Percentiles rank a stretch among this genome's conserved stretches.
These are phyloP conservation scores for Bellardia bayeri DNA, from an alignment of 2,888 invertebrate genomes.

Conservation along the genomic window DNA sequence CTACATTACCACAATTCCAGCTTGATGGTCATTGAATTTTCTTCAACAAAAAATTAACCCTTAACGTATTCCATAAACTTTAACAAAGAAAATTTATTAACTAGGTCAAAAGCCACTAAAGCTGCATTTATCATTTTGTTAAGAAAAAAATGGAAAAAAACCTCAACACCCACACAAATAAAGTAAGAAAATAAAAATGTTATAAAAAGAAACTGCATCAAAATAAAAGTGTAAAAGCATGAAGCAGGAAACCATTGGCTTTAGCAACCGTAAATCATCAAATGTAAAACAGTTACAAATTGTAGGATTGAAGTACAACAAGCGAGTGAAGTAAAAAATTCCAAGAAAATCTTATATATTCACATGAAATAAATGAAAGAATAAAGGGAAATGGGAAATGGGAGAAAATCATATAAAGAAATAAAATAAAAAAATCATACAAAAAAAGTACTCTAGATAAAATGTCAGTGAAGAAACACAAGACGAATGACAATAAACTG, in stretches of 20 bases:
- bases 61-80: slow-evolving; percentile 75
- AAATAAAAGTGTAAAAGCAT: slow-evolving; percentile 50
- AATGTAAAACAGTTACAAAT: slow-evolving; percentile 71
- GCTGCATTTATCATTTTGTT: slow-evolving; percentile 82
- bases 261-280: slow-evolving; percentile 65
- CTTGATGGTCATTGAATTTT: slow-evolving; percentile 38
- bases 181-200: slow-evolving; percentile 20
- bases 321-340: slow-evolving; percentile 22
- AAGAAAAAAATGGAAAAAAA: slow-evolving; percentile 26
- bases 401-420: slow-evolving; percentile 32
- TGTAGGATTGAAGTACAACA: slow-evolving; percentile 56
- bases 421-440: not conserved
- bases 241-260: slow-evolving; percentile 60
- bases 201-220: slow-evolving; percentile 17
- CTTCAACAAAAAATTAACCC: slow-evolving; percentile 74
- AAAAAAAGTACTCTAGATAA: slow-evolving; percentile 1
- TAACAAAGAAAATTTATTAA: slow-evolving; percentile 80
- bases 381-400: not conserved
- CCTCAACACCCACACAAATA: not conserved
- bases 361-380: slow-evolving; percentile 34
- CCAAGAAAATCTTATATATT: slow-evolving; percentile 48
- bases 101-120: slow-evolving; percentile 83
- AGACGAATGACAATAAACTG: slow-evolving; percentile 72
- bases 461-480: slow-evolving; percentile 57
- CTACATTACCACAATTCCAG: slow-evolving; percentile 34